Percentiles rank a stretch among this genome's conserved stretches.
phyloP scores from a whole-genome alignment of 1,140 invertebrate species.

The Tetranychus urticae region DNA sequence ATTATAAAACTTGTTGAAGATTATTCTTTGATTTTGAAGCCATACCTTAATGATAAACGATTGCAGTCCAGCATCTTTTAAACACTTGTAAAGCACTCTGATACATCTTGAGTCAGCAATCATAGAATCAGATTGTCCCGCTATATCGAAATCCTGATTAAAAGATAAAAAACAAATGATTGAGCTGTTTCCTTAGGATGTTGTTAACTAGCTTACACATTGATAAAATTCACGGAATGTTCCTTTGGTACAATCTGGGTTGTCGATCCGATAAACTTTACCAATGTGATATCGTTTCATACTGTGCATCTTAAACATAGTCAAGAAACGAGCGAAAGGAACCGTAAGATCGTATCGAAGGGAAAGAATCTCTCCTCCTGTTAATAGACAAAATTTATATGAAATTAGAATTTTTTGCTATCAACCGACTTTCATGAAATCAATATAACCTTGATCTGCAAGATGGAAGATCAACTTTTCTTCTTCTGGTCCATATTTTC shows the following conservation, averaged over 20 bases:
- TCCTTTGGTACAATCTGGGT: conserved; percentile 84
- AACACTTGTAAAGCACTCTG: conserved; percentile 66
- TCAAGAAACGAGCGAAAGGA: conserved; percentile 87
- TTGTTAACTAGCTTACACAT: conserved; percentile 28
- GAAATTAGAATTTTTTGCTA: neutral
- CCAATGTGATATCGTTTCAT: conserved; percentile 86
- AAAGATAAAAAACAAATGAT: neutral
- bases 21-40: neutral
- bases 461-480: conserved; percentile 96
- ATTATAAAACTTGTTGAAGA: neutral
- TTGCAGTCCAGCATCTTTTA: conserved; percentile 53
- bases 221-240: conserved; percentile 97
- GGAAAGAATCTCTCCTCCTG: conserved; percentile 64
- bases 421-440: neutral
- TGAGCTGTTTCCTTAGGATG: neutral
- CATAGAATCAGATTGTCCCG: conserved; percentile 87
- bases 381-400: neutral
- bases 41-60: conserved; percentile 55
- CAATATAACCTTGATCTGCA: conserved; percentile 55
- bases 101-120: conserved; percentile 91
- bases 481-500: conserved; percentile 92
- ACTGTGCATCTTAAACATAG: conserved; percentile 85
- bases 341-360: conserved; percentile 75
- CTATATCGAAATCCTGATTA: conserved; percentile 79
- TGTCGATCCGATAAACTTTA: conserved; percentile 90